These are phyloP conservation scores for Copidosoma aretas DNA, from an alignment of 2,888 invertebrate species.

Conservation along the genomic window DNA sequence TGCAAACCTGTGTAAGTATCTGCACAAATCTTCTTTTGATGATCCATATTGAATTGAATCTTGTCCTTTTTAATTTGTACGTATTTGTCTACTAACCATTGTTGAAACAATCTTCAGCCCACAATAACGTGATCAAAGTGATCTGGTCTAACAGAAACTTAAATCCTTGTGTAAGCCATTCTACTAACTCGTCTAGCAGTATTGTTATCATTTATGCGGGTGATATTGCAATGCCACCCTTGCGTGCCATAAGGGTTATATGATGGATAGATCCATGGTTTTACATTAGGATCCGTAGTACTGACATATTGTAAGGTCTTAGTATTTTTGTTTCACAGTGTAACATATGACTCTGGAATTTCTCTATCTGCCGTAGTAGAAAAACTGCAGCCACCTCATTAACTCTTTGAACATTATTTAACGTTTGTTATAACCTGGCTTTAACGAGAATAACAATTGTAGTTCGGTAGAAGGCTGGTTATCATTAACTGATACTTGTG, in stretches of 20 bases:
- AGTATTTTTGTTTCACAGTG: slow-evolving; percentile 34
- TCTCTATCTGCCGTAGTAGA: slow-evolving; percentile 42
- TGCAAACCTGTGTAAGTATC: slow-evolving; percentile 45
- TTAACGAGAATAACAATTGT: slow-evolving; percentile 37
- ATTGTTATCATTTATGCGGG: slow-evolving; percentile 5
- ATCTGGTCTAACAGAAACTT: slow-evolving; percentile 1
- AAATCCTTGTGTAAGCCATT: slow-evolving; percentile 2
- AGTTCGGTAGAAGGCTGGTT: too few relatives aligned
- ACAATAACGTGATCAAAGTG: slow-evolving; percentile 18
- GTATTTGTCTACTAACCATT: slow-evolving; percentile 46
- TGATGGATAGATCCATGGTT: too few relatives aligned
- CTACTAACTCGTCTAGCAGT: neutral
- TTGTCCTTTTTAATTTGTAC: slow-evolving; percentile 45
- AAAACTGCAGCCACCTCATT: slow-evolving; percentile 44
- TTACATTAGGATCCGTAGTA: neutral
- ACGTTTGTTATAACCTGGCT: slow-evolving; percentile 36
- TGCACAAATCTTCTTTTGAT: slow-evolving; percentile 38
- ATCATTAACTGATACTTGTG: too few relatives aligned
- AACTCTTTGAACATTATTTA: slow-evolving; percentile 39
- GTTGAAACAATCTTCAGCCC: slow-evolving; percentile 37
- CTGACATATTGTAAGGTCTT: slow-evolving; percentile 35
- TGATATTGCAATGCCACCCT: too few relatives aligned
- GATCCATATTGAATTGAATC: slow-evolving; percentile 26
- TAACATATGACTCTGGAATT: slow-evolving; percentile 40
- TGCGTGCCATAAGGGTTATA: too few relatives aligned